These are phyloP conservation scores for Pontoporia blainvillei DNA, from an alignment of 2,113 vertebrate species.

Conservation along the genomic window DNA sequence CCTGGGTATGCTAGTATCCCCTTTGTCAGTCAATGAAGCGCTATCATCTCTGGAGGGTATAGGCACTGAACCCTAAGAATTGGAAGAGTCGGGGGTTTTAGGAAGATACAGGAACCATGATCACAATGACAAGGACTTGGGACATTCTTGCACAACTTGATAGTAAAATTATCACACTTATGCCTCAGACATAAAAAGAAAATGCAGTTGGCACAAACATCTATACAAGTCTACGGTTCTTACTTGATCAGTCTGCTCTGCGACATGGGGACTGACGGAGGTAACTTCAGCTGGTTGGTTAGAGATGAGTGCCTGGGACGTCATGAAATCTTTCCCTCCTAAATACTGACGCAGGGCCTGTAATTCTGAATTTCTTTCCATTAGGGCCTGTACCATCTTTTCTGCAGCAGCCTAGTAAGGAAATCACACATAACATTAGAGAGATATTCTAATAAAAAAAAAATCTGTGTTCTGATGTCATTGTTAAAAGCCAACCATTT, in stretches of 20 bases:
- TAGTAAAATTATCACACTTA: neutral
- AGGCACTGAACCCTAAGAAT: constrained; percentile 73
- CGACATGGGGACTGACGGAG: constrained; percentile 69
- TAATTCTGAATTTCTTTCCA: constrained; percentile 84
- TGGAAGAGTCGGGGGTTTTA: constrained; percentile 24
- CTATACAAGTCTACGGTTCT: neutral
- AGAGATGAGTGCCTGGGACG: constrained; percentile 44
- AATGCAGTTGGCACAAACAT: neutral
- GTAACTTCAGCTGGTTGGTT: neutral
- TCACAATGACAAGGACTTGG: neutral
- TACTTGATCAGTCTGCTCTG: constrained; percentile 87
- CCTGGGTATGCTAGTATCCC: constrained; percentile 31
- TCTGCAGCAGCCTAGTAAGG: constrained; percentile 81
- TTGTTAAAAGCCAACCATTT: neutral
- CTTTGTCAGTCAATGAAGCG: neutral
- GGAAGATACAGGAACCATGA: neutral
- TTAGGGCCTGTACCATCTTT: constrained; percentile 83
- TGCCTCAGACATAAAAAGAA: neutral
- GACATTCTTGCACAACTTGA: neutral
- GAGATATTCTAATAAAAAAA: neutral
- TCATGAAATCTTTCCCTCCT: constrained; percentile 77
- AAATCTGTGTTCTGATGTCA: neutral
- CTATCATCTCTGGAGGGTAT: constrained; percentile 55
- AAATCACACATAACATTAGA: neutral
- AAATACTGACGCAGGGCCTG: constrained; percentile 87